A percentile compares a stretch with the other conserved stretches of the same genome.
These are phyloP conservation scores for Argya squamiceps DNA, from an alignment of 2,797 vertebrate species.

Conservation along the genomic window DNA sequence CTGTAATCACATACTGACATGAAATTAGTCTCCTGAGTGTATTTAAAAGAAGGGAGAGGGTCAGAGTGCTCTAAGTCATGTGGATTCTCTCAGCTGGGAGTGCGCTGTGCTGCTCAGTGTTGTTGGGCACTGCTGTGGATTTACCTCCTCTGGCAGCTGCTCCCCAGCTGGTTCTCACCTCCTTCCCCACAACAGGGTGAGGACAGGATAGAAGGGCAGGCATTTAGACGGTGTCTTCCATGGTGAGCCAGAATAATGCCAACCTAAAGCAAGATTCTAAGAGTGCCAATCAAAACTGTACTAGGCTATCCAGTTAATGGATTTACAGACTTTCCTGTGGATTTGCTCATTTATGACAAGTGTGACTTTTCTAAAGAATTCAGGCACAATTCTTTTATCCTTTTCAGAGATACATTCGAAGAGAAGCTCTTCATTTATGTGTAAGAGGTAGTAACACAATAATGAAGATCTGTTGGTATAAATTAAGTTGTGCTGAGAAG, in stretches of 20 bases:
- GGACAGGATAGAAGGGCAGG: background rate
- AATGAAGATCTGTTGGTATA: background rate
- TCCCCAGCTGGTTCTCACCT: rapidly evolving
- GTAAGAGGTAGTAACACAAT: background rate
- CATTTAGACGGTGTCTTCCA: background rate
- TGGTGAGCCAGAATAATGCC: background rate
- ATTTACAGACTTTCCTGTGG: background rate
- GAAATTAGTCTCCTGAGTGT: background rate
- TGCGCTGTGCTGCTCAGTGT: rapidly evolving
- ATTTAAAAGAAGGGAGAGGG: background rate
- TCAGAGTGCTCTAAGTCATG: background rate
- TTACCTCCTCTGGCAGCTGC: background rate
- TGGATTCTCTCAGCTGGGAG: background rate
- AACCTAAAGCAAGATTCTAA: background rate
- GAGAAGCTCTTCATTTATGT: background rate
- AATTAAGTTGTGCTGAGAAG: background rate
- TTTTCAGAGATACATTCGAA: background rate
- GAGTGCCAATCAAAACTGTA: background rate
- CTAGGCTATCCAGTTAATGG: background rate
- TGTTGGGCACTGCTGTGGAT: background rate
- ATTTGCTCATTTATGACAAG: background rate
- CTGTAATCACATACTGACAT: background rate
- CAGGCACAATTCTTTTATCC: background rate
- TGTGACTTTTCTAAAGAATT: background rate
- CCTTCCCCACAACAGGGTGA: rapidly evolving